Evolutionary conservation across 1,140 invertebrate genomes (phyloP), one percentile per base, ranked within the genome.

Genomic region (Calliopsis andreniformis): DNA sequence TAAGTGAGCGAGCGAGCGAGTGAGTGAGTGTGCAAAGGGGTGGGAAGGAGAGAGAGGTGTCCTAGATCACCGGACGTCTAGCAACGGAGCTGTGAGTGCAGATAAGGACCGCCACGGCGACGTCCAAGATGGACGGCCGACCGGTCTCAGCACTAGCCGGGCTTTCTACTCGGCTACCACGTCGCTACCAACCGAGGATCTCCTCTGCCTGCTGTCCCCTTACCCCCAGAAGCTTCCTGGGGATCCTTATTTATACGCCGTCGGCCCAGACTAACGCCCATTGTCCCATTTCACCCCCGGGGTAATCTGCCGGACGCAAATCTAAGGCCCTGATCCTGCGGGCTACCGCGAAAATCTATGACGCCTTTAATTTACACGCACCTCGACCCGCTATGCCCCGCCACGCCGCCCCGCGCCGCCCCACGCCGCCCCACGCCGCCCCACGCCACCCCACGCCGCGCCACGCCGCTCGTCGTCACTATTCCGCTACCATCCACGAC

Each of bases 181-280:
- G 79, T 76, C 84, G 70, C 73, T 80, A 78, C 71, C 80, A 56
- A 81, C 61, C 78, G 79, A 83, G 64, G 70, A 76, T 80, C 82
- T 86, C 82, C 79, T 86, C 78, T 81, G 78, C 63, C 79, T 82
- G 79, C 76, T 70, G 68, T 80, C 78, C 72, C 80, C 67, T 76
- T 75, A 55, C 79, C 82, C 76, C 84, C 66, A 84, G 69, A 77
- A 87, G 86, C 86, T 87, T 86, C 84, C 85, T 82, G 86, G 88
- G 87, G 89, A 92, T 92, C 91, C 91, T 92, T 92, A 92, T 92
- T 92, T 92, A 92, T 92, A 91, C 87, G 89, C 87, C 88, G 87
- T 91, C 87, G 88, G 85, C 89, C 83, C 86, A 91, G 88, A 91
- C 89, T 91, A 91, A 90, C 90, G 90, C 90, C 91, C 90, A 92